Evolutionary conservation across 2,797 vertebrate genomes (phyloP), one percentile per base, ranked within the genome.

Genomic region (Lycodopsis pacificus): DNA sequence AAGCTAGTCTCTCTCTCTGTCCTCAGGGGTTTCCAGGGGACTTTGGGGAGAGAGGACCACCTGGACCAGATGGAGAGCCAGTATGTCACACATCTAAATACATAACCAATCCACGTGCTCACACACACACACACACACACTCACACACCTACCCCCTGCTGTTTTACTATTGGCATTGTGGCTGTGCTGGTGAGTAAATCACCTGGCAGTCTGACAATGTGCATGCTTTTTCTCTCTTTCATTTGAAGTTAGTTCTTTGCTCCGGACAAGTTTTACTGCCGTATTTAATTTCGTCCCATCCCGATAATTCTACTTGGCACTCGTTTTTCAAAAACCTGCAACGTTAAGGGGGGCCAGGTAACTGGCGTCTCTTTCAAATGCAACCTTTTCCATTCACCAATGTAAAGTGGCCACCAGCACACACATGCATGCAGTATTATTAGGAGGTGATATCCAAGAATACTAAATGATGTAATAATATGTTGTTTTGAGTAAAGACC

Each of bases 21-120:
- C 87, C 56, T 81, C 81, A 99, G 98, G 98, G 98, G 22, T 99
- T 99, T 95, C 97, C 97, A 70, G 98, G 98, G 86, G 96, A 99
- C 91, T 97, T 97, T 91, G 98, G 98, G 54, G 97, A 99, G 76
- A 95, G 97, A 93, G 98, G 98, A 88, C 97, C 96, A 84, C 98
- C 98, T 12, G 98, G 98, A 89, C 93, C 96, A 30, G 98, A 99
- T 76, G 98, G 98, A 86, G 98, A 98, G 88, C 98, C 98, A 42
- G 98, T 99, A 96, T 96, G 98, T 98, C 68, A 56, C 40, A 49
- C 73, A 83, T 71, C 48, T 76, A 77, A 69, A 79, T 38, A 75
- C 57, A 64, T 46, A 71, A 77, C 25, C 36, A 56, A 66, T 53
- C 36, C 22, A 73, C 19, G 13, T 62, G 30, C 34, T 32, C 51